These are phyloP conservation scores for Zalophus californianus DNA, from an alignment of 2,797 vertebrate species.

Conservation along the genomic window DNA sequence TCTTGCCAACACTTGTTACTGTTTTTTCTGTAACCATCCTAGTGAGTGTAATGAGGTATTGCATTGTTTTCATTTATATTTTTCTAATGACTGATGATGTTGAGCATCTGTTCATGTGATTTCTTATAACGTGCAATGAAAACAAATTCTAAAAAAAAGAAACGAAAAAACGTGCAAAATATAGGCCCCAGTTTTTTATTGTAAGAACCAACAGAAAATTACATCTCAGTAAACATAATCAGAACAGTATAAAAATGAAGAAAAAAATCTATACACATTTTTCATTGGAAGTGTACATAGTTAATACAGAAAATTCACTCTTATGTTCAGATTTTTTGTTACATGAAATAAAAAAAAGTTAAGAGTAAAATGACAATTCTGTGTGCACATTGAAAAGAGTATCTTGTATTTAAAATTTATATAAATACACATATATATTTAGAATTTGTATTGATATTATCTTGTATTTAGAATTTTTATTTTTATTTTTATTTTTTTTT, in stretches of 20 bases:
- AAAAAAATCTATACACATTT: neutral
- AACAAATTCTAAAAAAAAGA: conserved; percentile 44
- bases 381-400: conserved; percentile 19
- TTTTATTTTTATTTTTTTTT: no score
- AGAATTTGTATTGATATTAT: neutral
- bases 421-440: neutral
- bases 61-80: conserved; percentile 50
- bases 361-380: conserved; percentile 14
- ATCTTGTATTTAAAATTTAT: neutral
- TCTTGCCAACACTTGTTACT: neutral
- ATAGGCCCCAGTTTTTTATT: neutral
- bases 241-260: neutral
- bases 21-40: neutral
- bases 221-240: neutral
- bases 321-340: neutral
- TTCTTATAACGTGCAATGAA: conserved; percentile 46
- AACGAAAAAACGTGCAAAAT: conserved; percentile 38
- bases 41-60: neutral
- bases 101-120: conserved; percentile 40
- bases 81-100: neutral
- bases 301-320: conserved; percentile 3
- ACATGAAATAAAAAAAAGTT: conserved; percentile 23
- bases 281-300: neutral
- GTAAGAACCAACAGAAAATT: conserved; percentile 35
- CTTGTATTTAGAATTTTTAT: conserved; percentile 48